Base-by-base conservation (phyloP, 2,113 vertebrate species). In the Platycercus adscitus region DNA sequence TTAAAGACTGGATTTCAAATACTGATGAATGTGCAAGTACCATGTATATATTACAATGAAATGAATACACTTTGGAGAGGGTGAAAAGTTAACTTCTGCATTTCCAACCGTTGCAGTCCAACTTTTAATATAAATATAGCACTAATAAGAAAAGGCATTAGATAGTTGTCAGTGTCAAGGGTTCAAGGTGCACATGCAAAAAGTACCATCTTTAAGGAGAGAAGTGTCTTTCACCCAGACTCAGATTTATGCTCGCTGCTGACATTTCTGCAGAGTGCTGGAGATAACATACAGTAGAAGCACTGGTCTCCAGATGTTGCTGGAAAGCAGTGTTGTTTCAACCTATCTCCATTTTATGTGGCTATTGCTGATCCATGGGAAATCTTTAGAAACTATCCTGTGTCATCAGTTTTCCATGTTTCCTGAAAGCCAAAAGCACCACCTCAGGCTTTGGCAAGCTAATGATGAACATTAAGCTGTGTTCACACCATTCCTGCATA, bases 1-100 rank as follows among this genome's bases (percentile, higher is more conserved):
- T 95, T 97, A 94, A 88, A 93, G 69, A 69, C 61, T 76, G 58
- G 21, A 61, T 94, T 95, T 93, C 83, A 89, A 95, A 84, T 86
- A 69, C 72, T 84, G 86, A 94, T 82, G 83, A 72, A 88, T 94
- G 69, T 86, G 61, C 39, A 93, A 71, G 88, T 91, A n/a, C 52
- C 52, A 56, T 20, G n/a, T 92, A 81, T 89, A 44, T 91, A 76
- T 93, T 88, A 43, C n/a, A 95, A 72, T 79, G 19, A 69, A 88
- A 66, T 80, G 35, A 91, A 90, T 89, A 56, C 17, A 37, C n/a
- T 86, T 79, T 61, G 31, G 39, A 72, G 25, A 53, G 19, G 16
- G 68, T 76, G n/a, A 85, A 88, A 95, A 95, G 39, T 71, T 94
- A 71, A 49, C 56, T 93, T 88, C 26, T 23, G 60, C 9, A 33